Base-by-base conservation (phyloP, 2,797 vertebrate species). In the Chloroceryle amazona region DNA sequence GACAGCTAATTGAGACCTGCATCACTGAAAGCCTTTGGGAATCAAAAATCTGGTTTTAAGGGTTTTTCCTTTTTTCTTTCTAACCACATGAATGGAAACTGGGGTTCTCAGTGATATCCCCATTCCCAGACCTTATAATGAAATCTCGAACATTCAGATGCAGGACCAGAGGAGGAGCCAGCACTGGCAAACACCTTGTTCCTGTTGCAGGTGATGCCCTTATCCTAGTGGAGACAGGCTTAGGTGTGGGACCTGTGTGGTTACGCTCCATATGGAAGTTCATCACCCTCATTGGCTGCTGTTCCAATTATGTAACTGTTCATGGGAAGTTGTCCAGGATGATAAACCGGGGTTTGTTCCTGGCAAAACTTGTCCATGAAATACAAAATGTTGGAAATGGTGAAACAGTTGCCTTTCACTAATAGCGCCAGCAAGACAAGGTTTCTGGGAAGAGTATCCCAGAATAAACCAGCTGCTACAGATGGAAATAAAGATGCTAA, bases 391-490 rank as follows among this genome's bases (percentile, higher is more conserved):
- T 57, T 90, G 63, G 28, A 67, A 74, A 58, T 4, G 42, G 51
- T 18, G 17, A 61, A 74, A 20, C 7, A 49, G 47, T 41, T 41
- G 3, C 15, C 15, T 47, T 37, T 75, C 31, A 51, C n/a, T 51
- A 52, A 33, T 7, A 70, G 3, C 1, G 4, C 62, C 66, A 92
- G 35, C 42, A 68, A 58, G 66, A 58, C 18, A n/a, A 61, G 10
- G 13, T 72, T 81, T 86, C 70, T 62, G 37, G 26, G 62, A 84
- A 66, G 23, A 68, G 29, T 42, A 46, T 23, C 57, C 68, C 25
- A 17, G 65, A 74, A 86, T 52, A 67, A 95, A 83, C n/a, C 33
- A 78, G 20, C 80, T 93, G 70, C 33, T 80, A 12, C 8, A 60
- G 12, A 22, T 81, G 61, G 17, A 41, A 39, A 20, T 79, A 71